Conservation (phyloP, 2,888 invertebrate genomes). For the Tipula confusa region DNA sequence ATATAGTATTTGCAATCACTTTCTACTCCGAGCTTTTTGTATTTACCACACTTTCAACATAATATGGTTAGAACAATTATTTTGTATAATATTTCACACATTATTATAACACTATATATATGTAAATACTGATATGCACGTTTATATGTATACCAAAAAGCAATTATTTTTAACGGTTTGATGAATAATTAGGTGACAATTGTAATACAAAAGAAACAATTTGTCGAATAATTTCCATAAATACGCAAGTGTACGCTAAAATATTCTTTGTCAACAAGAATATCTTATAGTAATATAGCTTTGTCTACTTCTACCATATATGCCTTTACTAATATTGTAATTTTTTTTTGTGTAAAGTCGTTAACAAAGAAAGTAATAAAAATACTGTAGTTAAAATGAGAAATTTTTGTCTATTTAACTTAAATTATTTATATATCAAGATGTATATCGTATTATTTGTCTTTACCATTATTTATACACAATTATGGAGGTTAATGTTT, state of each 20-base stretch:
- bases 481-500: slow-evolving; percentile 3
- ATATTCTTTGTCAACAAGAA: neutral
- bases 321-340: neutral
- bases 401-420: neutral
- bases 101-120: neutral
- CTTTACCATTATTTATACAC: neutral
- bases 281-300: too few relatives aligned
- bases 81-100: neutral
- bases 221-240: neutral
- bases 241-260: neutral
- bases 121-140: neutral
- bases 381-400: neutral
- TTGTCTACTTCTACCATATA: neutral
- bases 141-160: neutral
- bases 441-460: neutral
- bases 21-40: neutral
- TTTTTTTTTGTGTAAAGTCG: neutral
- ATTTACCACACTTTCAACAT: neutral
- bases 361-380: neutral
- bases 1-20: neutral
- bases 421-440: neutral
- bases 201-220: neutral
- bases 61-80: neutral
- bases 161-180: slow-evolving; percentile 5
- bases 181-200: slow-evolving; percentile 5